These are phyloP conservation scores for Cisticola juncidis DNA, from an alignment of 2,113 vertebrate genomes.

Conservation along the genomic window DNA sequence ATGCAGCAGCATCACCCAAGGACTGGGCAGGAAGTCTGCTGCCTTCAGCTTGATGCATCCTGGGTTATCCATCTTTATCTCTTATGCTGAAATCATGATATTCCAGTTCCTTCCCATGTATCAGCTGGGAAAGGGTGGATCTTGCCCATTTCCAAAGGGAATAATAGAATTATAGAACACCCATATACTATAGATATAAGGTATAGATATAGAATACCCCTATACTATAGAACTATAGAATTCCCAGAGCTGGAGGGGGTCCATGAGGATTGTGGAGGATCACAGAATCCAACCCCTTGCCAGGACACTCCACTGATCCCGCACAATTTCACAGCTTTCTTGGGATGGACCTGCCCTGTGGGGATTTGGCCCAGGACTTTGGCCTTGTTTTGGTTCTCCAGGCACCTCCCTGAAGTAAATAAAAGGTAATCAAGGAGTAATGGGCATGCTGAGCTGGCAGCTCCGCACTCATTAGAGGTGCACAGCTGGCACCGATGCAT, in stretches of 20 bases:
- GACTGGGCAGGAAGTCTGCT: not conserved
- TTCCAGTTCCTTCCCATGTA: not conserved
- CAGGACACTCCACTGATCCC: not conserved
- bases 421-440: not conserved
- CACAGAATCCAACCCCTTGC: fast-evolving
- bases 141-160: not conserved
- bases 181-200: too few relatives aligned
- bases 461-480: not conserved
- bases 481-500: not conserved
- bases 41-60: not conserved
- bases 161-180: fast-evolving
- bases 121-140: not conserved
- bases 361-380: not conserved
- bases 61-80: not conserved
- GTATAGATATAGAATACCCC: too few relatives aligned
- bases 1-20: not conserved
- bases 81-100: fast-evolving
- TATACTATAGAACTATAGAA: too few relatives aligned
- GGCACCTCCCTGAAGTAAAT: not conserved
- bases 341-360: fast-evolving
- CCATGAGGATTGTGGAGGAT: fast-evolving
- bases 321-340: not conserved
- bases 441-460: not conserved
- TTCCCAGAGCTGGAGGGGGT: not conserved
- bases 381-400: not conserved